Percentiles rank a stretch among this genome's conserved stretches.
These are phyloP conservation scores for Fistularia tabacaria DNA, from an alignment of 2,797 vertebrate species.

Conservation along the genomic window DNA sequence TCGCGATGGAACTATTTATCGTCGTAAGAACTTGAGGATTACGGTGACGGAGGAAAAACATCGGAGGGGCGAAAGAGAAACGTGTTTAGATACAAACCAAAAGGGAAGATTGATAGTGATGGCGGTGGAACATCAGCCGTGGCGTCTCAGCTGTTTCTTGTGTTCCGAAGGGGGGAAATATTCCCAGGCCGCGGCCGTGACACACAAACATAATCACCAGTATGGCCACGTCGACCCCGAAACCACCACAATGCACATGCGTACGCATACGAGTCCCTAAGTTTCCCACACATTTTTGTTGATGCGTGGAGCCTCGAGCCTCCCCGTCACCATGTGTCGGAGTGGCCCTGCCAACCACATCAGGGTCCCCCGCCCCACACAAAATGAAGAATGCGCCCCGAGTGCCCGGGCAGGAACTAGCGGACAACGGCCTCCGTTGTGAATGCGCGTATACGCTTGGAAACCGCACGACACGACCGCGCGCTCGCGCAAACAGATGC, in stretches of 20 bases:
- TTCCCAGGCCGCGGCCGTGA: conserved; percentile 50
- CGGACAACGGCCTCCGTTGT: conserved; percentile 4
- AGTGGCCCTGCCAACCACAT: conserved; percentile 61
- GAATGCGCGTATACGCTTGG: conserved; percentile 17
- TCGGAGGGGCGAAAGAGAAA: conserved; percentile 1
- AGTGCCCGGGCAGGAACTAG: conserved; percentile 14
- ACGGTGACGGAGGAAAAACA: background rate
- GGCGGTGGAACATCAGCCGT: conserved; percentile 39
- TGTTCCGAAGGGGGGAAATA: conserved; percentile 43
- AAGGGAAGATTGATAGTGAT: conserved; percentile 44
- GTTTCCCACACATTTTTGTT: conserved; percentile 60
- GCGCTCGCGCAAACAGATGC: conserved; percentile 30
- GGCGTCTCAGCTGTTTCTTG: conserved; percentile 42
- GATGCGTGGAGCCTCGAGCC: conserved; percentile 47
- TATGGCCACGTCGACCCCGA: conserved; percentile 28
- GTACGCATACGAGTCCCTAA: conserved; percentile 9
- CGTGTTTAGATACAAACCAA: conserved; percentile 17
- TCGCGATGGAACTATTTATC: too few species aligned
- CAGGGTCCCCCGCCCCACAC: conserved; percentile 55
- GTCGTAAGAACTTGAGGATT: background rate
- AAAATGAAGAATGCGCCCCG: conserved; percentile 11
- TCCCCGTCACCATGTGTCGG: conserved; percentile 54
- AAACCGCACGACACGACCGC: conserved; percentile 19
- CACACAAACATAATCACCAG: conserved; percentile 52
- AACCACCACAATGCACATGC: conserved; percentile 9